Percentiles rank a stretch among this genome's conserved stretches.
Evolutionary conservation across 2,888 invertebrate genomes (phyloP).

Genomic region (Platycheirus albimanus): DNA sequence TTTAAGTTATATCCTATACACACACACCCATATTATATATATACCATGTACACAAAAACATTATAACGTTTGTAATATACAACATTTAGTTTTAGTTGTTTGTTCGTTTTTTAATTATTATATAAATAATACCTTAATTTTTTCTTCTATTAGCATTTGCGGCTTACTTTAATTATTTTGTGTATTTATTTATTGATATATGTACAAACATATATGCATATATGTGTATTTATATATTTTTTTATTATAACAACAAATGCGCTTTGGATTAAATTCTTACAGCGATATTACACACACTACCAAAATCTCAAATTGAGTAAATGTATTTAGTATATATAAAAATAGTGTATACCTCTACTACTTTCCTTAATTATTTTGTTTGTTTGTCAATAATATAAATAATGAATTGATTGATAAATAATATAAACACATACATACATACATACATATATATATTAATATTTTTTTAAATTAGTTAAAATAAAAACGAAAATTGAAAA

Average conservation of each 20-base stretch:
- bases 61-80: conserved; percentile 43
- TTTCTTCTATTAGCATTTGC: conserved; percentile 42
- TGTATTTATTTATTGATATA: conserved; percentile 62
- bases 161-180: conserved; percentile 62
- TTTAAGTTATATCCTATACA: conserved; percentile 60
- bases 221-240: conserved; percentile 27
- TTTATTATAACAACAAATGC: conserved; percentile 28
- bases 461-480: conserved; percentile 47
- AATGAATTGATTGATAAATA: conserved; percentile 51
- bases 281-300: conserved; percentile 52
- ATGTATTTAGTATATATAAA: conserved; percentile 54
- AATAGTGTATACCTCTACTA: conserved; percentile 29
- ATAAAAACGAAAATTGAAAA: conserved; percentile 43
- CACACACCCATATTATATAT: conserved; percentile 29
- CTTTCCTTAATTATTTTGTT: conserved; percentile 52
- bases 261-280: conserved; percentile 41
- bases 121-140: conserved; percentile 14
- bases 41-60: conserved; percentile 32
- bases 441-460: conserved; percentile 29
- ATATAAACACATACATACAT: no score
- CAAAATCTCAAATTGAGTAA: conserved; percentile 71
- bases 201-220: no score
- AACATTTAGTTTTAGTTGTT: conserved; percentile 51
- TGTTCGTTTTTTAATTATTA: conserved; percentile 50
- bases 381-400: conserved; percentile 7